These are phyloP conservation scores for Spisula subtruncata DNA, from an alignment of 2,888 invertebrate genomes.

Conservation along the genomic window DNA sequence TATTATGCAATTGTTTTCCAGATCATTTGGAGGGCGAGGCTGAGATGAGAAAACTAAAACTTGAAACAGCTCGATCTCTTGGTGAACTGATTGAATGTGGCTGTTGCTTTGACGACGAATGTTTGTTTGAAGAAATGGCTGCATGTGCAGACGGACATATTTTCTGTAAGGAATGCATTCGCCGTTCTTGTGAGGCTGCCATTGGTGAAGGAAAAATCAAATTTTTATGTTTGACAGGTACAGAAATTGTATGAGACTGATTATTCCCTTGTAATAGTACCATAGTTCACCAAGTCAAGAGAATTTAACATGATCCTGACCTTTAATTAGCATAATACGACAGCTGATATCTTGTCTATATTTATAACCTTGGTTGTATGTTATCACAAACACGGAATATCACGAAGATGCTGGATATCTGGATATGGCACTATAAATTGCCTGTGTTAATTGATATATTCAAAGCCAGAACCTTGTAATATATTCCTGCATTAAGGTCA, in stretches of 20 bases:
- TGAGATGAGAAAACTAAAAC: constrained; percentile 58
- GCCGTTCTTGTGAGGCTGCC: constrained; percentile 80
- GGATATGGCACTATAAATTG: too few species aligned
- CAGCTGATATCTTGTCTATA: too few species aligned
- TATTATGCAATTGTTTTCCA: constrained; percentile 37
- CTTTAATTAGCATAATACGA: too few species aligned
- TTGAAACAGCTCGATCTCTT: constrained; percentile 85
- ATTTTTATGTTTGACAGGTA: constrained; percentile 88
- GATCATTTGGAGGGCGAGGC: constrained; percentile 72
- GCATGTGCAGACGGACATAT: constrained; percentile 85
- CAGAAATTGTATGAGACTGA: background rate
- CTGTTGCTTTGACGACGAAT: constrained; percentile 90
- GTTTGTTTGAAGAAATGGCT: constrained; percentile 87
- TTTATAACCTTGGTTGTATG: too few species aligned
- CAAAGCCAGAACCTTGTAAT: too few species aligned
- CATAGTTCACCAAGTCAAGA: too few species aligned
- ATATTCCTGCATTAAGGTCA: too few species aligned
- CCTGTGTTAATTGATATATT: too few species aligned
- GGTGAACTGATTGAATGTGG: constrained; percentile 89
- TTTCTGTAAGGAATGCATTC: constrained; percentile 85
- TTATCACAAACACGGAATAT: too few species aligned
- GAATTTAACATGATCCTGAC: too few species aligned
- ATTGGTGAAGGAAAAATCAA: constrained; percentile 81
- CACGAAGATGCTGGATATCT: too few species aligned
- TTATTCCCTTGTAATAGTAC: too few species aligned